These are phyloP conservation scores for Podilymbus podiceps DNA, from an alignment of 2,113 vertebrate species.

Conservation along the genomic window DNA sequence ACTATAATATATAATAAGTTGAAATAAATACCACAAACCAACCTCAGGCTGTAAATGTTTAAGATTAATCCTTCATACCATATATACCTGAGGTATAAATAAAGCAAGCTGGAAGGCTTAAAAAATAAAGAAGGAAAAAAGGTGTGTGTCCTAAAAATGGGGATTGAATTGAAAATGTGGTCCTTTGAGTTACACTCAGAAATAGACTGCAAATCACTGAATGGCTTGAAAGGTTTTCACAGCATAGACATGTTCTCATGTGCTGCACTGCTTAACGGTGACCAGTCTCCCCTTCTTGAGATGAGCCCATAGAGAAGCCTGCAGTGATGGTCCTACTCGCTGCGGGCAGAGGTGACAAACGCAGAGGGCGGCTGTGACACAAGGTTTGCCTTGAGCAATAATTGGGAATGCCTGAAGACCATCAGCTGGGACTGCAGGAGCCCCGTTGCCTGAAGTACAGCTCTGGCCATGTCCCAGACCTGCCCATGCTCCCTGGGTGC, in stretches of 20 bases:
- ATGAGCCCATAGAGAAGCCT: not conserved
- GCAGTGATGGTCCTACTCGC: not conserved
- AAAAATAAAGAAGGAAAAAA: not conserved
- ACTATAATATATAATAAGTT: conserved; percentile 46
- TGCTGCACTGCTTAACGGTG: not conserved
- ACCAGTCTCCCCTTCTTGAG: not conserved
- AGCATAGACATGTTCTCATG: not conserved
- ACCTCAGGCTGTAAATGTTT: conserved; percentile 45
- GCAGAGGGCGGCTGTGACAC: not conserved
- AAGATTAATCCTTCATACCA: conserved; percentile 37
- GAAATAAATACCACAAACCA: conserved; percentile 48
- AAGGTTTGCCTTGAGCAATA: not conserved
- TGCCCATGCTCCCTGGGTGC: not conserved
- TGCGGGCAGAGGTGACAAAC: not conserved
- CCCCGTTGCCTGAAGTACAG: not conserved
- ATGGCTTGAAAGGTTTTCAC: not conserved
- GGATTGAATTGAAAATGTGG: not conserved
- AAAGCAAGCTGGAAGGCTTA: not conserved
- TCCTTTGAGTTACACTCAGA: not conserved
- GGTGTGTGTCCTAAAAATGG: not conserved
- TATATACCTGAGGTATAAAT: conserved; percentile 48
- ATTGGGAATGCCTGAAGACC: not conserved
- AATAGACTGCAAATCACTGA: not conserved
- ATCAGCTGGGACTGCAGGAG: not conserved
- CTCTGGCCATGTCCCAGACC: not conserved